These are phyloP conservation scores for Malaclemys terrapin DNA, from an alignment of 2,113 vertebrate genomes.

Conservation along the genomic window DNA sequence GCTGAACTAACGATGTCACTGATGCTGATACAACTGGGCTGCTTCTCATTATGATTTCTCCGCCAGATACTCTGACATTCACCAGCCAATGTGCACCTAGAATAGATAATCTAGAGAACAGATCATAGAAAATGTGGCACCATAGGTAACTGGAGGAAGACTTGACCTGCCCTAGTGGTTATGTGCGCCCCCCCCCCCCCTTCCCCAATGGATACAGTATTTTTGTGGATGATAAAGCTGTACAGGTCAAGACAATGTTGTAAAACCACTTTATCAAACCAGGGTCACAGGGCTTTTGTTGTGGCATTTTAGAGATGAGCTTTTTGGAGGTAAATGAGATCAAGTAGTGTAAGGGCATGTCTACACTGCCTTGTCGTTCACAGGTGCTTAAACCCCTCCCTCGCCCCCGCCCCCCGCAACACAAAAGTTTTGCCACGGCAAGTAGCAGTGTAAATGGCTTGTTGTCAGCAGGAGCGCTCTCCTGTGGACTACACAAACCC, in stretches of 20 bases:
- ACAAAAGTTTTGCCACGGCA: too few species aligned
- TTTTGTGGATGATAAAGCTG: neutral
- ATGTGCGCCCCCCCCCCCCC: too few species aligned
- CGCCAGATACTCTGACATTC: neutral
- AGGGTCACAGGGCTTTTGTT: neutral
- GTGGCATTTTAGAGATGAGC: conserved; percentile 1
- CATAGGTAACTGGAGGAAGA: rapidly evolving
- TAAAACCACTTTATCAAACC: conserved; percentile 12
- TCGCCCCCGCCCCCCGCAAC: too few species aligned
- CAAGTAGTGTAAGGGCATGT: neutral
- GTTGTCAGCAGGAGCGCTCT: too few species aligned
- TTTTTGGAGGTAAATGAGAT: conserved; percentile 33
- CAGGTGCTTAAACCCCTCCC: too few species aligned
- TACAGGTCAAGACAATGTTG: neutral
- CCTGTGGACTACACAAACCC: too few species aligned
- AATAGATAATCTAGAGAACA: neutral
- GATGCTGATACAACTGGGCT: neutral
- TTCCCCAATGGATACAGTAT: neutral
- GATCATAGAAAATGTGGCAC: rapidly evolving
- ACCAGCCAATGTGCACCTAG: neutral
- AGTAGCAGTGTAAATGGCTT: too few species aligned
- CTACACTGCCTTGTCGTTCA: too few species aligned
- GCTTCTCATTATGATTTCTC: neutral
- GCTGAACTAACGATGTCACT: conserved; percentile 29
- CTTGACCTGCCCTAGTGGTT: neutral